Percentiles rank a stretch among this genome's conserved stretches.
phyloP scores from a whole-genome alignment of 2,888 invertebrate species.

The Platycheirus albimanus region DNA sequence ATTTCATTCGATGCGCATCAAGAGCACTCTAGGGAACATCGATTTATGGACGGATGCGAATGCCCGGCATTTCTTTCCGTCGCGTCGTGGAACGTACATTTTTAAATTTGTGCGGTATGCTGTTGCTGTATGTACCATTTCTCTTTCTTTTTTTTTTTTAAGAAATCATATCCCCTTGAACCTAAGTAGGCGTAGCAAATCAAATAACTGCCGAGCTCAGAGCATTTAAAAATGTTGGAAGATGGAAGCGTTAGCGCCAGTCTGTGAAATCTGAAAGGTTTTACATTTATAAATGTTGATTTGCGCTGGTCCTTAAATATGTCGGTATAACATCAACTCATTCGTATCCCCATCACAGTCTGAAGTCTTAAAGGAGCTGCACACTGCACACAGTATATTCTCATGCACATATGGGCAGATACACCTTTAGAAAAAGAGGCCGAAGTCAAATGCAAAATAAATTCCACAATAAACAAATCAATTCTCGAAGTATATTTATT shows the following conservation, averaged over 20 bases:
- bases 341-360: conserved; percentile 1
- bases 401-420: neutral
- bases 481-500: conserved; percentile 73
- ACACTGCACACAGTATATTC: conserved; percentile 17
- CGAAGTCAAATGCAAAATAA: conserved; percentile 71
- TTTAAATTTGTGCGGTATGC: conserved; percentile 9
- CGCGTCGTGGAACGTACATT: too few species aligned
- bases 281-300: conserved; percentile 70
- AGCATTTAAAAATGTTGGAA: conserved; percentile 52
- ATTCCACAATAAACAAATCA: conserved; percentile 74
- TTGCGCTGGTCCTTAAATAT: conserved; percentile 55
- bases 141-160: conserved; percentile 35
- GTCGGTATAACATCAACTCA: conserved; percentile 17
- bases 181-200: conserved; percentile 73
- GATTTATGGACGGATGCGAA: conserved; percentile 46
- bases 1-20: conserved; percentile 66
- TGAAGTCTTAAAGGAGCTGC: neutral
- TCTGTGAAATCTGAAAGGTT: conserved; percentile 65
- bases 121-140: conserved; percentile 29
- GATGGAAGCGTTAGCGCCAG: conserved; percentile 71
- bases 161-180: conserved; percentile 47
- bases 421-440: conserved; percentile 16
- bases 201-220: conserved; percentile 51
- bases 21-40: conserved; percentile 38
- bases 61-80: neutral